phyloP scores from a whole-genome alignment of 2,888 invertebrate genomes.

The Agrochola macilenta region DNA sequence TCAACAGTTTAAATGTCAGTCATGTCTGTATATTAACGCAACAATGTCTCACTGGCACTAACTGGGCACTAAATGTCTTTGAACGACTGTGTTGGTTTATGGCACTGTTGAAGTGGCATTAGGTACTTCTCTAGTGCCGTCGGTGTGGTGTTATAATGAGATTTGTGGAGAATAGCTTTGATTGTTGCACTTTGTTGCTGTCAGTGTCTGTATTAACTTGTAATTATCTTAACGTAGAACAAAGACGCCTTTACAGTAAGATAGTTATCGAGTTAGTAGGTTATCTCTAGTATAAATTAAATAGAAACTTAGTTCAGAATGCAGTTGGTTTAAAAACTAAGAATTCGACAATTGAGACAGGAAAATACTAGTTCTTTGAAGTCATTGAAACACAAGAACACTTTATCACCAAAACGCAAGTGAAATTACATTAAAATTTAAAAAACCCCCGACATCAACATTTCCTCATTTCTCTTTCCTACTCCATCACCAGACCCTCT shows the following conservation, averaged over 20 bases:
- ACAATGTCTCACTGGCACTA: slow-evolving; percentile 34
- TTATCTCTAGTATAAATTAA: too few relatives aligned
- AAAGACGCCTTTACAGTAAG: neutral
- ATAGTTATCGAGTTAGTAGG: too few relatives aligned
- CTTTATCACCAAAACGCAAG: too few relatives aligned
- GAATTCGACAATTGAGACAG: too few relatives aligned
- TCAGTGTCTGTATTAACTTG: neutral
- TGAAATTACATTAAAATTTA: too few relatives aligned
- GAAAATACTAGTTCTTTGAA: too few relatives aligned
- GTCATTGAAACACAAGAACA: too few relatives aligned
- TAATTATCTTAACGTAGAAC: neutral
- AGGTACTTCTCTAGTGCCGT: neutral
- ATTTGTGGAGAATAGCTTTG: neutral
- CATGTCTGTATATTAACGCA: neutral
- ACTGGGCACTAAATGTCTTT: slow-evolving; percentile 16
- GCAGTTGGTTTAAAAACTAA: too few relatives aligned
- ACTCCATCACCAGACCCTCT: too few relatives aligned
- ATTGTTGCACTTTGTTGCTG: slow-evolving; percentile 12
- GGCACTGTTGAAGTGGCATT: neutral
- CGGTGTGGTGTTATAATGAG: neutral
- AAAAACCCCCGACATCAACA: too few relatives aligned
- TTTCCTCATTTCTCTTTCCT: too few relatives aligned
- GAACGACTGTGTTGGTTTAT: slow-evolving; percentile 30
- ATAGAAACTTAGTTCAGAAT: too few relatives aligned
- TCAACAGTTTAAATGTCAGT: slow-evolving; percentile 2